phyloP scores from a whole-genome alignment of 2,888 invertebrate genomes.

The Hypsopygia costalis region DNA sequence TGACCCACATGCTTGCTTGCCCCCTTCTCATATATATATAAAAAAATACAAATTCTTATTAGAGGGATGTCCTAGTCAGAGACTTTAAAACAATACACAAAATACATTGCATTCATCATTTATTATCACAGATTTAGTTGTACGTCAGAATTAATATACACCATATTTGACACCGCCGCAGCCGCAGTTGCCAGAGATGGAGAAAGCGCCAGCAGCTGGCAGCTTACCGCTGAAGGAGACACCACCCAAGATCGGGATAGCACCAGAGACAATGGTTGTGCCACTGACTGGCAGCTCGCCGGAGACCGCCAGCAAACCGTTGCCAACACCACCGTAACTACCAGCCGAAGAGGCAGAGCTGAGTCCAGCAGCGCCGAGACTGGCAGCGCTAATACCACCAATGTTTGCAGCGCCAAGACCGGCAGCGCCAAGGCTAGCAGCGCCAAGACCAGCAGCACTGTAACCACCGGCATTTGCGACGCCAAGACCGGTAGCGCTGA shows the following conservation, averaged over 20 bases:
- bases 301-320: constrained; percentile 9
- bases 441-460: too few relatives aligned
- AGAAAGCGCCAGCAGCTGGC: constrained; percentile 37
- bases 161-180: constrained; percentile 3
- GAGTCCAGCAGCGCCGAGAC: not conserved
- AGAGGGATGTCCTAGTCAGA: too few relatives aligned
- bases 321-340: constrained; percentile 12
- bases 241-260: constrained; percentile 35
- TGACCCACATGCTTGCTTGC: too few relatives aligned
- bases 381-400: not conserved
- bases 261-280: constrained; percentile 30
- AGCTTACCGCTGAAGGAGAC: constrained; percentile 33
- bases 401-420: constrained; percentile 5
- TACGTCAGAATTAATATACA: too few relatives aligned
- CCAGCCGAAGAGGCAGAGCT: not conserved
- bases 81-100: too few relatives aligned
- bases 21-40: too few relatives aligned
- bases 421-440: constrained; percentile 12
- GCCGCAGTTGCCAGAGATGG: constrained; percentile 43
- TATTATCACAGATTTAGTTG: too few relatives aligned
- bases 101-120: too few relatives aligned
- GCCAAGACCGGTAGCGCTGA: too few relatives aligned
- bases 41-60: too few relatives aligned
- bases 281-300: constrained; percentile 29
- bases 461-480: too few relatives aligned